phyloP scores from a whole-genome alignment of 2,797 vertebrate species.

The Characodon lateralis region DNA sequence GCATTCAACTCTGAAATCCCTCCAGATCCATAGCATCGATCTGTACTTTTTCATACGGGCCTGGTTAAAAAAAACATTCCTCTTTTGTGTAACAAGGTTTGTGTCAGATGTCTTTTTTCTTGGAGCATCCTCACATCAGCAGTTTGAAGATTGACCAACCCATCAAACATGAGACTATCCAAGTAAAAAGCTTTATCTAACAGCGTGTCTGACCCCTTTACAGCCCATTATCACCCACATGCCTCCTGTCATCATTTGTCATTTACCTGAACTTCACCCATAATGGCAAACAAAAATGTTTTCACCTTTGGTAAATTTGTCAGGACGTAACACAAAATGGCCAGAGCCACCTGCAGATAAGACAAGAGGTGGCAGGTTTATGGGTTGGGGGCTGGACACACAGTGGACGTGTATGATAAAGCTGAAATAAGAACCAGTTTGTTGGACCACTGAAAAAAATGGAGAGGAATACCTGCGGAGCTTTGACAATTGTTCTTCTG shows the following conservation, averaged over 20 bases:
- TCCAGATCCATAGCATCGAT: no score
- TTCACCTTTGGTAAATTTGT: conserved; percentile 49
- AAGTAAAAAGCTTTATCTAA: neutral
- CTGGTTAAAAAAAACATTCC: no score
- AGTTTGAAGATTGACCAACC: no score
- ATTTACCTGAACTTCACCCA: conserved; percentile 47
- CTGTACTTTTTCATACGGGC: no score
- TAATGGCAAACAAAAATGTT: conserved; percentile 33
- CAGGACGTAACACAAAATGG: conserved; percentile 33
- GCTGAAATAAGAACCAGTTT: conserved; percentile 6
- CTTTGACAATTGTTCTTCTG: conserved; percentile 29
- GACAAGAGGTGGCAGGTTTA: conserved; percentile 3
- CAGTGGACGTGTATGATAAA: conserved; percentile 40
- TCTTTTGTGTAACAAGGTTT: no score
- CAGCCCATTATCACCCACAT: conserved; percentile 27
- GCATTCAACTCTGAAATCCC: no score
- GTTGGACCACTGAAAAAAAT: conserved; percentile 38
- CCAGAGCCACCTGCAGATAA: conserved; percentile 63
- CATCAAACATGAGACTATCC: no score
- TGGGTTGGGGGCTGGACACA: conserved; percentile 44
- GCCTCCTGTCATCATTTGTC: conserved; percentile 64
- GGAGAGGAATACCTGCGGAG: conserved; percentile 36
- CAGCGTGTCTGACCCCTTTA: neutral
- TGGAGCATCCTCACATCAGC: no score
- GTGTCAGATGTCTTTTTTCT: no score